These are phyloP conservation scores for Polietes domitor DNA, from an alignment of 2,888 invertebrate genomes.

Conservation along the genomic window DNA sequence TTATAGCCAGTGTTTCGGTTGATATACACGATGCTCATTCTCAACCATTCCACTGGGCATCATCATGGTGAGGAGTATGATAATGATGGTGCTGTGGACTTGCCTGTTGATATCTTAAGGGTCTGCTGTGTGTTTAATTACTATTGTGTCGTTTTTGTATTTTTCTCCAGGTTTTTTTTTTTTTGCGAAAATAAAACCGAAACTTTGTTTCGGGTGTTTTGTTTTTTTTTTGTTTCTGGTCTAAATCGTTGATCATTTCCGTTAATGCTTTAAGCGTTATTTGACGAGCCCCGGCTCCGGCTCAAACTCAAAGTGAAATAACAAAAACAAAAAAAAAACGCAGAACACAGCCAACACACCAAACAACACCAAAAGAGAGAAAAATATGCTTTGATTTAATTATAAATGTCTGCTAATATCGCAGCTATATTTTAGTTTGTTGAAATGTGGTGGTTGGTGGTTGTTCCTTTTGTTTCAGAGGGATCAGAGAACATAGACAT, in stretches of 20 bases:
- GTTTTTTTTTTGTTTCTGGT: slow-evolving; percentile 36
- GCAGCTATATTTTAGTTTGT: neutral
- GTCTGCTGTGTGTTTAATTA: slow-evolving; percentile 69
- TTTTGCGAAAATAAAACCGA: slow-evolving; percentile 41
- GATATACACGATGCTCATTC: neutral
- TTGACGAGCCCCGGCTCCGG: slow-evolving; percentile 59
- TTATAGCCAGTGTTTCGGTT: slow-evolving; percentile 26
- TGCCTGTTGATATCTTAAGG: slow-evolving; percentile 60
- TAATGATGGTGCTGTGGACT: slow-evolving; percentile 22
- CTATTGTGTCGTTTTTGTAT: slow-evolving; percentile 45
- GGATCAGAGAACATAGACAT: slow-evolving; percentile 2
- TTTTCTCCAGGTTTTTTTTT: slow-evolving; percentile 1
- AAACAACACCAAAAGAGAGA: slow-evolving; percentile 7
- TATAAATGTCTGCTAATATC: slow-evolving; percentile 64
- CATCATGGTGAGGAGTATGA: neutral
- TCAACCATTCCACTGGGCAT: neutral
- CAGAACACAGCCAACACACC: neutral
- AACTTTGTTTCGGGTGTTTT: neutral
- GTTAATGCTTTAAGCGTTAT: slow-evolving; percentile 69
- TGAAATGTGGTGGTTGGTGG: neutral
- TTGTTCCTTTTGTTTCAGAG: neutral
- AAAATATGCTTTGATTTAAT: slow-evolving; percentile 61
- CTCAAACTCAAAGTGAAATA: neutral
- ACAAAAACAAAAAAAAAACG: neutral
- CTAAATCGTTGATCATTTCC: slow-evolving; percentile 70